Evolutionary conservation across 2,113 vertebrate species (phyloP).

Genomic region (Zosterops borbonicus): DNA sequence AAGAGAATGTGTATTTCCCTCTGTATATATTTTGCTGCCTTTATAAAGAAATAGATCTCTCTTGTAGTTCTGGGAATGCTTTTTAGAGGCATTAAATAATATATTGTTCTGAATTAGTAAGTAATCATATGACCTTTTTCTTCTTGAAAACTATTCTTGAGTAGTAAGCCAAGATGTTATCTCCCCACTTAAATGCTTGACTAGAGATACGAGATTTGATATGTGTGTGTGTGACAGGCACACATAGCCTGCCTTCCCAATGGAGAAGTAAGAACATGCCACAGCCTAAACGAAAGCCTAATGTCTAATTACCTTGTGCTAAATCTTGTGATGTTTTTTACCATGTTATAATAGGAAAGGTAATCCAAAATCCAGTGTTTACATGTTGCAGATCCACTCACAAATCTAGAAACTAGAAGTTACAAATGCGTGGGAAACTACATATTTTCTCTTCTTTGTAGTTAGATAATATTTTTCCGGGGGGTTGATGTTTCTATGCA

Average conservation of each 20-base stretch:
- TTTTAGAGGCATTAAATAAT: neutral
- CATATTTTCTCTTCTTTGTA: neutral
- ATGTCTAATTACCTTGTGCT: neutral
- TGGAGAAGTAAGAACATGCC: neutral
- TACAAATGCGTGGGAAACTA: neutral
- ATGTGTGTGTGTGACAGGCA: neutral
- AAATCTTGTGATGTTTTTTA: neutral
- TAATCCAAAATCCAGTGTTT: neutral
- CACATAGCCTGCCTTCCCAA: neutral
- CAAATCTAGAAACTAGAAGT: neutral
- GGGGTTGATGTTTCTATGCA: neutral
- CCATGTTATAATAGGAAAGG: neutral
- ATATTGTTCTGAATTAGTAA: neutral
- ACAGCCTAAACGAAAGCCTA: neutral
- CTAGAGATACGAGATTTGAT: neutral
- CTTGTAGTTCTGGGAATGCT: neutral
- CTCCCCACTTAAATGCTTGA: neutral
- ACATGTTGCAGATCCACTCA: neutral
- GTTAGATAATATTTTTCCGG: neutral
- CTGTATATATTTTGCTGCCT: neutral
- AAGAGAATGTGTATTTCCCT: neutral
- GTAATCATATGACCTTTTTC: neutral
- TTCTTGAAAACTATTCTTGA: neutral
- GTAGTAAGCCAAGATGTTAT: neutral
- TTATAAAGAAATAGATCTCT: neutral